Evolutionary conservation across 1,140 invertebrate genomes (phyloP).

Genomic region (Lepidurus packardi): DNA sequence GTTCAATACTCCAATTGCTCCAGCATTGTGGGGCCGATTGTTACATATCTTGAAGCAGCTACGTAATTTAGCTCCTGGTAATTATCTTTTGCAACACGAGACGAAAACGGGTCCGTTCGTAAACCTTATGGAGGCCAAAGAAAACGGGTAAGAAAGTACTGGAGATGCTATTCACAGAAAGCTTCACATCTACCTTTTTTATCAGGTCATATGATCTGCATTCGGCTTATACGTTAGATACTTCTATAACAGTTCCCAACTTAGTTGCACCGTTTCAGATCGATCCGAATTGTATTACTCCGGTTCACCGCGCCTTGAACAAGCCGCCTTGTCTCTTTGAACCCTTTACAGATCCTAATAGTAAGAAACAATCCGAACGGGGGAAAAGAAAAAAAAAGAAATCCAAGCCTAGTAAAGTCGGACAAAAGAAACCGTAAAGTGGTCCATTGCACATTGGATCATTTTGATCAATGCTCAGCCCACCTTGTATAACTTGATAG

Average conservation of each 20-base stretch:
- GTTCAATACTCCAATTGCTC: neutral
- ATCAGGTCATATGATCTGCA: neutral
- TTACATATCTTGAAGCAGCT: neutral
- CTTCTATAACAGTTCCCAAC: neutral
- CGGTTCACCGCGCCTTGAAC: neutral
- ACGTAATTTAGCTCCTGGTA: neutral
- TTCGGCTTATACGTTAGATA: neutral
- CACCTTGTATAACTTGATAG: no score
- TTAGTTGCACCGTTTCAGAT: constrained; percentile 1
- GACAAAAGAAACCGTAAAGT: neutral
- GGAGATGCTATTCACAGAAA: neutral
- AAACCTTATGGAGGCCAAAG: neutral
- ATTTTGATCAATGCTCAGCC: no score
- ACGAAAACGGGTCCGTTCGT: neutral
- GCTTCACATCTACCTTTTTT: neutral
- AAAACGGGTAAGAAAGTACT: neutral
- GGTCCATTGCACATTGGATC: no score
- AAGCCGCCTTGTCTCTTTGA: neutral
- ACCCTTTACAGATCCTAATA: neutral
- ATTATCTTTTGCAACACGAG: neutral
- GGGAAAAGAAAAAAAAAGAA: neutral
- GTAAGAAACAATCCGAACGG: neutral
- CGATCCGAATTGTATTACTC: constrained; percentile 6
- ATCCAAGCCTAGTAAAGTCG: neutral
- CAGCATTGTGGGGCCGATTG: neutral